Evolutionary conservation across 2,888 invertebrate genomes (phyloP).

Genomic region (Allophyes oxyacanthae): DNA sequence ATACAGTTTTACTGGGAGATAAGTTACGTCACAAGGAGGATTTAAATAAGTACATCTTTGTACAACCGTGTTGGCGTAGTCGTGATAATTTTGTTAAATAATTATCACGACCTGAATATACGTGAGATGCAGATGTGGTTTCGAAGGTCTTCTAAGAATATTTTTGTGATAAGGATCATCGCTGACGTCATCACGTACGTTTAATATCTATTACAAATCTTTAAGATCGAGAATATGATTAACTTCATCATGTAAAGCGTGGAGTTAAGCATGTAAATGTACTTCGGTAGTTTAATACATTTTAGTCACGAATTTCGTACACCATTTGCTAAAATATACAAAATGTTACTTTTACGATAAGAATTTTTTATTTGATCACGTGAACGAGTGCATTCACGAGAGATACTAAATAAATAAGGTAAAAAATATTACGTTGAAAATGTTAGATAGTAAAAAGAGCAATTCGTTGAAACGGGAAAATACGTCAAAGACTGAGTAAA

Average conservation of each 20-base stretch:
- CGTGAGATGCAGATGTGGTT: slow-evolving; percentile 53
- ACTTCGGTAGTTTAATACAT: slow-evolving; percentile 20
- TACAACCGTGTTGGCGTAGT: slow-evolving; percentile 58
- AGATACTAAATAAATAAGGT: too few relatives aligned
- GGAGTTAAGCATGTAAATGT: slow-evolving; percentile 18
- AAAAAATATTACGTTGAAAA: neutral
- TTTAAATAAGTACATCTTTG: slow-evolving; percentile 47
- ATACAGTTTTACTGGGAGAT: slow-evolving; percentile 55
- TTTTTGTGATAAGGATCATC: slow-evolving; percentile 35
- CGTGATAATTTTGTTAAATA: slow-evolving; percentile 64
- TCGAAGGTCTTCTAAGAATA: slow-evolving; percentile 47
- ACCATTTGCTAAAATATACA: slow-evolving; percentile 15
- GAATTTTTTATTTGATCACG: too few relatives aligned
- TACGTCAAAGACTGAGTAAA: neutral
- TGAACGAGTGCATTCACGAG: neutral
- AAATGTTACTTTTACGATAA: too few relatives aligned
- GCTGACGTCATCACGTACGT: slow-evolving; percentile 32
- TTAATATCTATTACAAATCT: slow-evolving; percentile 26
- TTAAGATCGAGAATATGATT: slow-evolving; percentile 9
- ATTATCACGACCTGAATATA: slow-evolving; percentile 63
- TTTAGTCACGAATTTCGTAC: slow-evolving; percentile 32
- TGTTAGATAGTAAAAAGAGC: neutral
- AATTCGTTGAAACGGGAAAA: neutral
- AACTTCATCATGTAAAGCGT: slow-evolving; percentile 10
- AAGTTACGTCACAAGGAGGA: slow-evolving; percentile 52